These are phyloP conservation scores for Cuniculus paca DNA, from an alignment of 2,797 vertebrate species.

Conservation along the genomic window DNA sequence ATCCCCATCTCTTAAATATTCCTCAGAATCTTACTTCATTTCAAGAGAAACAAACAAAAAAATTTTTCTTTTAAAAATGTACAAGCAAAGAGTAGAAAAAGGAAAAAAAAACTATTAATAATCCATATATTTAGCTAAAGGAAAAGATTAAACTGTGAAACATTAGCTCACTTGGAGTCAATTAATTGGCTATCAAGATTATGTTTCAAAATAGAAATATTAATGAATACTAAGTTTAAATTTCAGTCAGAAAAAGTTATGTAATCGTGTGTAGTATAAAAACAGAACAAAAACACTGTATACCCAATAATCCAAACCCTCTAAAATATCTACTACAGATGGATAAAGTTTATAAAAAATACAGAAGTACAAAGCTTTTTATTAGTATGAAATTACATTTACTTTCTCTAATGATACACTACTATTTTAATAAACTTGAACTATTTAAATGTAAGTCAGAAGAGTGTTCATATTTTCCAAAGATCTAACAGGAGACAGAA, in stretches of 20 bases:
- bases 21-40: background rate
- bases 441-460: background rate
- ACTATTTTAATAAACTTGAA: constrained; percentile 11
- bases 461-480: background rate
- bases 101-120: background rate
- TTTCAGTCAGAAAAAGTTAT: background rate
- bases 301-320: background rate
- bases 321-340: constrained; percentile 20
- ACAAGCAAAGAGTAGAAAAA: background rate
- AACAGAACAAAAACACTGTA: constrained; percentile 23
- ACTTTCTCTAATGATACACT: background rate
- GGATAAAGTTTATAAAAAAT: background rate
- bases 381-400: constrained; percentile 23
- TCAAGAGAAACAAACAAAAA: background rate
- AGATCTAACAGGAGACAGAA: background rate
- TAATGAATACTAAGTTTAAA: constrained; percentile 28
- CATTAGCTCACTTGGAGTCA: background rate
- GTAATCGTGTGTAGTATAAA: background rate
- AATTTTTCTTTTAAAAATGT: background rate
- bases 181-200: constrained; percentile 36
- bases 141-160: constrained; percentile 3
- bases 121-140: background rate
- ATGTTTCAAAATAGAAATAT: constrained; percentile 29
- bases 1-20: background rate
- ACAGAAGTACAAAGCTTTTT: constrained; percentile 11